Evolutionary conservation across 2,888 invertebrate species (phyloP), one percentile per base, ranked within the genome.

Genomic region (Athalia rosae): DNA sequence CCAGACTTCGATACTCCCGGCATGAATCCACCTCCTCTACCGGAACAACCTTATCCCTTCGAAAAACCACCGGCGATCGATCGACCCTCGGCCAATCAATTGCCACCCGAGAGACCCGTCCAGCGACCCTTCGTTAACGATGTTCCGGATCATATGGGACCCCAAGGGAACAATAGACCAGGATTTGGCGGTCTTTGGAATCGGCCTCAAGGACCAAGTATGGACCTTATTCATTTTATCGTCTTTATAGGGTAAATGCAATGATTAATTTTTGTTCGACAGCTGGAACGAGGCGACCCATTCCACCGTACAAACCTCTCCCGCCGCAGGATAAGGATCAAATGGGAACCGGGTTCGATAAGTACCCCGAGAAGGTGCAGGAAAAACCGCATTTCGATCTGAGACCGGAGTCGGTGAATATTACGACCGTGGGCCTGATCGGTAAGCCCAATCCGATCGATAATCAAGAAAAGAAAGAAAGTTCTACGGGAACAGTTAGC

Each of bases 91-190:
- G 79, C 88, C 11, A 88, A 89, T 81, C 89, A 89, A 53, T 79
- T 90, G 43, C 93, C 93, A 1, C 92, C 92, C 79, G 91, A 91
- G 76, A 90, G 91, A 62, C 92, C 93, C 0, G 87, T 92, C 28
- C 28, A 28, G 4, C 90, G 93, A 67, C 94, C 94, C 0, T 94
- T 92, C 81, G 88, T 93, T n/a, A 92, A 93, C 78, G 95, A 94
- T 59, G 93, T 95, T 43, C 95, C 95, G 3, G 95, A 96, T 83
- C 94, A 94, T 87, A 92, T 95, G 76, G 94, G 95, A 7, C 94
- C 95, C n/a, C 82, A 79, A 58, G 82, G 81, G 58, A 81, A 81
- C 78, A 28, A 28, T 28, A 80, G 83, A 7, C 85, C 85, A 9
- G 73, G 73, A 47, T 47, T 47, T 28, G 73, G 61, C 6, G 48